phyloP scores from a whole-genome alignment of 1,140 invertebrate genomes.

The Lithobius niger region DNA sequence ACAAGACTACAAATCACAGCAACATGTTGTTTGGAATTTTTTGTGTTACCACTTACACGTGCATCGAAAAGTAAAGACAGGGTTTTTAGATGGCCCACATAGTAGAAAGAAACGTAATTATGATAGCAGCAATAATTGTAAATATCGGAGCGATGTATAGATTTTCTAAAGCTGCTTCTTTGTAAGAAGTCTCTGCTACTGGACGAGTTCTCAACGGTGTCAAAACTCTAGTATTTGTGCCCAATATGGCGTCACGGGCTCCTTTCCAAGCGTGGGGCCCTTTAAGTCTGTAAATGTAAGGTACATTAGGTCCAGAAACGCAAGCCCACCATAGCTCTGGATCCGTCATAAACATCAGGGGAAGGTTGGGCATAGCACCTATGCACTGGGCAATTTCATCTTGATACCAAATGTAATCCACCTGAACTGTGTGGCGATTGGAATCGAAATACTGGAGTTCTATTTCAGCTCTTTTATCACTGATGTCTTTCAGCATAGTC shows the following conservation, averaged over 20 bases:
- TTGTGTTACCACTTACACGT: no score
- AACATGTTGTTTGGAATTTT: no score
- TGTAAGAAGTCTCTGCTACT: no score
- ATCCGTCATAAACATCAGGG: neutral
- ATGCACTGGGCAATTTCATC: neutral
- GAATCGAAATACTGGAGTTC: constrained; percentile 1
- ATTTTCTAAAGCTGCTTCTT: neutral
- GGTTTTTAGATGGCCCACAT: no score
- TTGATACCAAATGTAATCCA: constrained; percentile 12
- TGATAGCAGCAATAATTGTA: neutral
- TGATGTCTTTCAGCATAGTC: constrained; percentile 2
- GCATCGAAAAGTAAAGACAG: no score
- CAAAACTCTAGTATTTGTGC: constrained; percentile 9
- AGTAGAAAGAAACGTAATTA: no score
- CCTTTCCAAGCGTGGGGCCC: constrained; percentile 18
- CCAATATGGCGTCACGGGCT: constrained; percentile 17
- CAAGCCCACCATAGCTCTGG: neutral
- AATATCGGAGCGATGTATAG: neutral
- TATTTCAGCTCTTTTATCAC: neutral
- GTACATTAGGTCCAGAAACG: constrained; percentile 11
- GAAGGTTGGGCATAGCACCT: neutral
- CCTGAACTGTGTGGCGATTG: constrained; percentile 14
- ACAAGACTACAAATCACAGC: no score
- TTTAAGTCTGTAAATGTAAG: constrained; percentile 14
- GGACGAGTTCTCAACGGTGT: constrained; percentile 10